Conservation (phyloP, 1,140 invertebrate genomes). For the Tetramorium simillimum region DNA sequence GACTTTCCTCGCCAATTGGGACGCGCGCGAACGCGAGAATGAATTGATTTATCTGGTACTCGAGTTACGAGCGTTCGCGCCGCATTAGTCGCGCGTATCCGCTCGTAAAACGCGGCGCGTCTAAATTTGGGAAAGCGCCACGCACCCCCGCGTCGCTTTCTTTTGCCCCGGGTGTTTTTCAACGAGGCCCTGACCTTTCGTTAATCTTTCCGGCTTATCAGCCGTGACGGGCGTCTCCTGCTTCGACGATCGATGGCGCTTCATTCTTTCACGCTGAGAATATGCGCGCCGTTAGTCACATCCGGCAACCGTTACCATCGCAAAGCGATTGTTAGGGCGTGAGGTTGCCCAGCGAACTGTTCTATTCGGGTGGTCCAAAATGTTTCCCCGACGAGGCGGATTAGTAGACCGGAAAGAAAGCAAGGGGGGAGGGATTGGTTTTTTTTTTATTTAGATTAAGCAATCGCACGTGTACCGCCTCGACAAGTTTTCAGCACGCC, state of each 20-base stretch:
- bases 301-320: neutral
- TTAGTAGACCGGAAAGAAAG: neutral
- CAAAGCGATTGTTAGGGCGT: neutral
- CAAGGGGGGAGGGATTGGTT: neutral
- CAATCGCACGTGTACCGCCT: neutral
- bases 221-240: neutral
- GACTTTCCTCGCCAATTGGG: neutral
- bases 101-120: neutral
- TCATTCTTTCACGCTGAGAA: neutral
- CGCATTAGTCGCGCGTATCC: neutral
- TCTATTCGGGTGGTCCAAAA: neutral
- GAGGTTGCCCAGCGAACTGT: neutral
- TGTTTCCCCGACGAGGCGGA: neutral
- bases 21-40: neutral
- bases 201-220: slow-evolving; percentile 43
- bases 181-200: slow-evolving; percentile 42
- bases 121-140: slow-evolving; percentile 10
- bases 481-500: neutral
- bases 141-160: neutral
- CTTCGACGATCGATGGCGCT: slow-evolving; percentile 37
- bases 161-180: neutral
- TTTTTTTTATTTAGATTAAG: neutral
- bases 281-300: neutral
- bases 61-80: neutral
- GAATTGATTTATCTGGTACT: neutral